Conservation (phyloP, 2,113 vertebrate genomes). For the Nibea albiflora region DNA sequence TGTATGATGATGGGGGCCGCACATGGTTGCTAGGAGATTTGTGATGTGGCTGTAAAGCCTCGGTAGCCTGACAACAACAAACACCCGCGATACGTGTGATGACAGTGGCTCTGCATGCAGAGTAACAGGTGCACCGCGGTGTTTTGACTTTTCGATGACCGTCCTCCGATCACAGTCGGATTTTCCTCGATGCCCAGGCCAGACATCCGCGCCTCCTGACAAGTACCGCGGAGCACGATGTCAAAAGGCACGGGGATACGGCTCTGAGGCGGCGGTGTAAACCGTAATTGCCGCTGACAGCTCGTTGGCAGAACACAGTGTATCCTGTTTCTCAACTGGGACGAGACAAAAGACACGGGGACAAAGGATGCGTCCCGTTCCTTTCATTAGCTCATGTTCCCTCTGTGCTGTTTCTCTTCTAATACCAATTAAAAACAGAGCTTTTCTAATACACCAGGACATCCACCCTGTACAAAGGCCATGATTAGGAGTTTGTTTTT, state of each 20-base stretch:
- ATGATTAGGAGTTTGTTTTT: constrained; percentile 39
- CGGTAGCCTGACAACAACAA: constrained; percentile 32
- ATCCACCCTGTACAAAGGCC: constrained; percentile 29
- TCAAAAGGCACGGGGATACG: constrained; percentile 69
- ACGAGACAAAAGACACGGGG: constrained; percentile 63
- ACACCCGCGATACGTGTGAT: constrained; percentile 39
- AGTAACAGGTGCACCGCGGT: constrained; percentile 26
- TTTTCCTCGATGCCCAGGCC: constrained; percentile 39
- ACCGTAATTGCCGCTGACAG: constrained; percentile 75
- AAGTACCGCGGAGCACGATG: constrained; percentile 48
- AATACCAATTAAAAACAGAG: constrained; percentile 75
- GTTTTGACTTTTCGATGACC: neutral
- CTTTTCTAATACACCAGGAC: constrained; percentile 31
- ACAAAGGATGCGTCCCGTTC: constrained; percentile 68
- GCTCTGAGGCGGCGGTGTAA: constrained; percentile 67
- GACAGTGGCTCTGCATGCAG: neutral
- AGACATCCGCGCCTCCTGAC: constrained; percentile 33
- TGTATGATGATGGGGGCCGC: neutral
- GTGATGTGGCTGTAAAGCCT: constrained; percentile 50
- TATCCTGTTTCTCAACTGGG: constrained; percentile 72
- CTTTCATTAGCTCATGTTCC: constrained; percentile 71
- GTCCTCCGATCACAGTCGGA: neutral
- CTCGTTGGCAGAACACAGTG: constrained; percentile 79
- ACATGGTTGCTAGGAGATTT: constrained; percentile 51
- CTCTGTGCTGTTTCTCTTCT: constrained; percentile 38